Conservation (phyloP, 1,140 invertebrate genomes). For the Heliothis virescens region DNA sequence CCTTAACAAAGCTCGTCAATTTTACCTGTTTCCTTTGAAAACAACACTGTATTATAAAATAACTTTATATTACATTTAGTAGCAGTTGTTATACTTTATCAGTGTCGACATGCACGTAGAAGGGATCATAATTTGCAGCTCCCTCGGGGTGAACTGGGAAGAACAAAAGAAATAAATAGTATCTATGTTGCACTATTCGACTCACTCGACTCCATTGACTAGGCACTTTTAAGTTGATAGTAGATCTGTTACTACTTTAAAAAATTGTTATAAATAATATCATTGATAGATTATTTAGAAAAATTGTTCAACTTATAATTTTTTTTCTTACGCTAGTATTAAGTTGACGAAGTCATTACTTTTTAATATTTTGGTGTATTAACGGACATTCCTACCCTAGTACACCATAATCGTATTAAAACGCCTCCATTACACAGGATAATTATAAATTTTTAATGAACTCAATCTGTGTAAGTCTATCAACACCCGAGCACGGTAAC, state of each 20-base stretch:
- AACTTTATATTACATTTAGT: neutral
- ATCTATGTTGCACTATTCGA: neutral
- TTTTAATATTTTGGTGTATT: too few species aligned
- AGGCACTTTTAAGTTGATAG: neutral
- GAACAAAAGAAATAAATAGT: constrained; percentile 10
- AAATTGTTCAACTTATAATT: too few species aligned
- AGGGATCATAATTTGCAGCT: neutral
- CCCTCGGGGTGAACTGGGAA: neutral
- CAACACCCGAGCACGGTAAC: constrained; percentile 70
- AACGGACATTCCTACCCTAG: neutral
- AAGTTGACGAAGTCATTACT: too few species aligned
- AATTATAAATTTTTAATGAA: constrained; percentile 78
- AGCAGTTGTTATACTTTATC: neutral
- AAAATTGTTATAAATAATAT: neutral
- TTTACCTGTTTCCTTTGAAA: too few species aligned
- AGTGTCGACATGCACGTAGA: neutral
- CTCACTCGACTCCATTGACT: neutral
- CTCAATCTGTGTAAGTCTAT: constrained; percentile 78
- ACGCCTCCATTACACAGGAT: constrained; percentile 34
- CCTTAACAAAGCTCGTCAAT: too few species aligned
- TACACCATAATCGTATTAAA: constrained; percentile 16
- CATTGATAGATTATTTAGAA: too few species aligned
- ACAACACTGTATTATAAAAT: too few species aligned
- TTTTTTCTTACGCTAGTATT: too few species aligned
- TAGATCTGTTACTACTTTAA: neutral